Percentiles rank a stretch among this genome's conserved stretches.
Conservation (phyloP, 2,888 invertebrate genomes). For the Latheticus oryzae region DNA sequence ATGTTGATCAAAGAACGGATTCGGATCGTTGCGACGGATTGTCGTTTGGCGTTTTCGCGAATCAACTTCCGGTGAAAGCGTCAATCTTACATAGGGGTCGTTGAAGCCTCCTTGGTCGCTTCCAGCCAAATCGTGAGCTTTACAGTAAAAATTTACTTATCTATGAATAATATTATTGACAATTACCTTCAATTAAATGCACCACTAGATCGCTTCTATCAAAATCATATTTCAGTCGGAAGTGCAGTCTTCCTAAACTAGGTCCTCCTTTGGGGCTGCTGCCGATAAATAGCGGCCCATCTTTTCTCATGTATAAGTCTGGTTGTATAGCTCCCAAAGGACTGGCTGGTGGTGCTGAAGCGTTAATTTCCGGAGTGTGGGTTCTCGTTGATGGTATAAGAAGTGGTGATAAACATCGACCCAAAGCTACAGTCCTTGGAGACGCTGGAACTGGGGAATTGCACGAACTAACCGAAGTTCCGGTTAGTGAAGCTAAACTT, state of each 20-base stretch:
- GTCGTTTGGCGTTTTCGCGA: constrained; percentile 85
- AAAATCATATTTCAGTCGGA: constrained; percentile 89
- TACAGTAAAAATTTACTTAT: constrained; percentile 38
- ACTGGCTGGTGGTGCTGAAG: constrained; percentile 63
- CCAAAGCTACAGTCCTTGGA: constrained; percentile 54
- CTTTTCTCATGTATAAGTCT: constrained; percentile 84
- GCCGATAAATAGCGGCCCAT: constrained; percentile 81
- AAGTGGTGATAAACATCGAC: constrained; percentile 79
- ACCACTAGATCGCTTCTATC: constrained; percentile 90
- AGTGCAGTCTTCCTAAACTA: constrained; percentile 83
- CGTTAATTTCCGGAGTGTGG: constrained; percentile 58
- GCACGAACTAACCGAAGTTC: constrained; percentile 64
- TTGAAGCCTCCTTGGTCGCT: constrained; percentile 89
- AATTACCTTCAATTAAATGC: constrained; percentile 88
- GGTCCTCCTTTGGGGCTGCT: constrained; percentile 72
- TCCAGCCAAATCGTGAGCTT: constrained; percentile 85
- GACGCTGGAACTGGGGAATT: constrained; percentile 61
- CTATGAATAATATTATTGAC: constrained; percentile 1
- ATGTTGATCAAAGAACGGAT: constrained; percentile 91
- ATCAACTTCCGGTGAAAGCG: constrained; percentile 86
- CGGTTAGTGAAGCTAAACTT: constrained; percentile 75
- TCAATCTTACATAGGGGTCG: constrained; percentile 88
- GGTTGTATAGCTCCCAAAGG: constrained; percentile 84
- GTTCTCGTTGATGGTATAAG: constrained; percentile 78
- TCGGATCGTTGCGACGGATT: constrained; percentile 85